Conservation (phyloP, 2,888 invertebrate species). For the Dusona sp. region DNA sequence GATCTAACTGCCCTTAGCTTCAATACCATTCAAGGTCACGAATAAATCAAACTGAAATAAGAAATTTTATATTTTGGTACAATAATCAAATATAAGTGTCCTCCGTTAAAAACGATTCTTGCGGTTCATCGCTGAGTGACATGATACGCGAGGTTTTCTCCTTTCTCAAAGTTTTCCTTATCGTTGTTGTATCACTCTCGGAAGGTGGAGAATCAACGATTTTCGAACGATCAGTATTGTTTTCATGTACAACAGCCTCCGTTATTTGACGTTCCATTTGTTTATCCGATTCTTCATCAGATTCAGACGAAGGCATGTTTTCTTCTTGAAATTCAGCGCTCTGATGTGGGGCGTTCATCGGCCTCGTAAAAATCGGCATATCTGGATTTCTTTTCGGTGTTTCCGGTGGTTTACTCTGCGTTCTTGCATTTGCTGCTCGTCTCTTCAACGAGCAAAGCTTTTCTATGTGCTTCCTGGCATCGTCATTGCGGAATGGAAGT, state of each 20-base stretch:
- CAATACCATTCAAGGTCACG: neutral
- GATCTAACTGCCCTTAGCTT: neutral
- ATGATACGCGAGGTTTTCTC: constrained; percentile 40
- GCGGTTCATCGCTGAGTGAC: constrained; percentile 44
- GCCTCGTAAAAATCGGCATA: constrained; percentile 72
- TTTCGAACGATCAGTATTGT: constrained; percentile 30
- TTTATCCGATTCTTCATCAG: constrained; percentile 54
- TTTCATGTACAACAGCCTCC: constrained; percentile 57
- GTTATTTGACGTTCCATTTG: constrained; percentile 27
- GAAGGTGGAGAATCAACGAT: constrained; percentile 3
- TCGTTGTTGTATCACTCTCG: neutral
- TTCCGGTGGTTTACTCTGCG: constrained; percentile 72
- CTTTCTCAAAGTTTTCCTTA: neutral
- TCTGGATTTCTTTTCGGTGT: constrained; percentile 79
- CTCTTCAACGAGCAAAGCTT: constrained; percentile 84
- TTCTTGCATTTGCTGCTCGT: constrained; percentile 18
- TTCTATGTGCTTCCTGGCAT: constrained; percentile 86
- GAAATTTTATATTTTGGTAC: constrained; percentile 10
- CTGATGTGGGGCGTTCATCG: constrained; percentile 74
- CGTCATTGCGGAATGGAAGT: constrained; percentile 86
- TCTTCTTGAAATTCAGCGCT: constrained; percentile 45
- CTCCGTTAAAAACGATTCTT: constrained; percentile 62
- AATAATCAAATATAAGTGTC: constrained; percentile 69
- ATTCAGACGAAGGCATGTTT: neutral
- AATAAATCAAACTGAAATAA: constrained; percentile 1